These are phyloP conservation scores for Amiota communis DNA, from an alignment of 2,888 invertebrate genomes.

Conservation along the genomic window DNA sequence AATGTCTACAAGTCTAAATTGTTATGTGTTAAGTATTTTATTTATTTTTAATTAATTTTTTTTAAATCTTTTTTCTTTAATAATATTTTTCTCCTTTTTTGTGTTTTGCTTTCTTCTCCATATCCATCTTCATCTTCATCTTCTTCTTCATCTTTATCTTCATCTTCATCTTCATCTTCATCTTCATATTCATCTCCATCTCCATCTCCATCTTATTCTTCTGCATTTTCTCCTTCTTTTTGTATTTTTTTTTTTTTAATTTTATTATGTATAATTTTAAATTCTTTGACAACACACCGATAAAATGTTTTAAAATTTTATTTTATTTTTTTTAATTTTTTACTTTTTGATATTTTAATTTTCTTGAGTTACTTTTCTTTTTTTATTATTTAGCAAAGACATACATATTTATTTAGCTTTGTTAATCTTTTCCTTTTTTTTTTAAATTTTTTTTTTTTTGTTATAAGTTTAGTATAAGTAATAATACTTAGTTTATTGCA, in stretches of 20 bases:
- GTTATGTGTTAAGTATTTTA: not conserved
- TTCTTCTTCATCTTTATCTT: too few relatives aligned
- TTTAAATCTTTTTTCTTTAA: not conserved
- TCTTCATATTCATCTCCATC: too few relatives aligned
- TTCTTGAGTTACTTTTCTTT: too few relatives aligned
- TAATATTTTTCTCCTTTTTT: not conserved
- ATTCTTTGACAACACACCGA: conserved; percentile 15
- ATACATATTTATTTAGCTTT: too few relatives aligned
- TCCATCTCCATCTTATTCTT: too few relatives aligned
- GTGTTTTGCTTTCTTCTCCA: too few relatives aligned
- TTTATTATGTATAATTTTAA: not conserved
- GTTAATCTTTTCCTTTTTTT: not conserved
- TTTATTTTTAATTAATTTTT: not conserved
- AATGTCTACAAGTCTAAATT: not conserved
- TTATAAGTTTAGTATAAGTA: not conserved
- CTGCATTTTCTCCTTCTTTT: not conserved
- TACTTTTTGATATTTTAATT: too few relatives aligned
- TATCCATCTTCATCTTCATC: too few relatives aligned
- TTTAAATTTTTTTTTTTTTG: not conserved
- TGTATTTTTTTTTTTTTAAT: conserved; percentile 1
- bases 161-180: too few relatives aligned
- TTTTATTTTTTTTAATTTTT: not conserved
- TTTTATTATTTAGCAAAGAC: too few relatives aligned
- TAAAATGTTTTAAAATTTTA: conserved; percentile 22
- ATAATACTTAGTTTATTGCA: not conserved